phyloP scores from a whole-genome alignment of 92 coral and sea anemone species.

The Ricordea florida region DNA sequence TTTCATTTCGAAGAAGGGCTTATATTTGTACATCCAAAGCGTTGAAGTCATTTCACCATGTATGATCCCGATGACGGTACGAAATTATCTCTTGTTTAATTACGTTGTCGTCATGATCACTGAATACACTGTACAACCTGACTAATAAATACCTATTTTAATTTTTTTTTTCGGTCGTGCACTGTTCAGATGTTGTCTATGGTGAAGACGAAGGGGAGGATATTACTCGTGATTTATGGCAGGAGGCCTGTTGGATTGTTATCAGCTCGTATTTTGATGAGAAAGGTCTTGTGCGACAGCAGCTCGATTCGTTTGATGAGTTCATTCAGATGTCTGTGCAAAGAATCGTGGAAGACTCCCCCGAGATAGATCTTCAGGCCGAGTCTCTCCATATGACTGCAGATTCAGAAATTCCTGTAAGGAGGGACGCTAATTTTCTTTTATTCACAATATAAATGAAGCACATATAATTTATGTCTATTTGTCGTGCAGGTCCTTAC shows the following conservation, averaged over 20 bases:
- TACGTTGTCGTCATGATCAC: background rate
- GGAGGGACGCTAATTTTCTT: background rate
- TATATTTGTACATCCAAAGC: background rate
- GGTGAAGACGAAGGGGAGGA: conserved; percentile 98
- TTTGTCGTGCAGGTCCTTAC: too few species aligned
- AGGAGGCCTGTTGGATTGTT: conserved; percentile 99
- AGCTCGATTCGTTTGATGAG: conserved; percentile 97
- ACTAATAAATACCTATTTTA: too few species aligned
- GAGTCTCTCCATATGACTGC: conserved; percentile 99
- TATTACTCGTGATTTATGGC: conserved; percentile 97
- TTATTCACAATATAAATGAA: background rate
- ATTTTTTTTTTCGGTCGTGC: background rate
- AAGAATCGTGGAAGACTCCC: conserved; percentile 97
- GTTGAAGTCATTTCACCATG: conserved; percentile 16
- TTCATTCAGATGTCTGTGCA: conserved; percentile 99
- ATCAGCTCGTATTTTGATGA: conserved; percentile 99
- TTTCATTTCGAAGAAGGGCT: background rate
- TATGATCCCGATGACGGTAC: conserved; percentile 98
- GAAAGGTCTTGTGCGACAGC: conserved; percentile 98
- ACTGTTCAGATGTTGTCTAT: conserved; percentile 83
- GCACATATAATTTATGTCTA: background rate
- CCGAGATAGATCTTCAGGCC: conserved; percentile 96
- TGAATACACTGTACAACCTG: background rate
- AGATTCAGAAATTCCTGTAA: conserved; percentile 93
- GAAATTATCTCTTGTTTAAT: conserved; percentile 9